Evolutionary conservation across 2,888 invertebrate species (phyloP), one percentile per base, ranked within the genome.

Genomic region (Sylvicola cinctus): DNA sequence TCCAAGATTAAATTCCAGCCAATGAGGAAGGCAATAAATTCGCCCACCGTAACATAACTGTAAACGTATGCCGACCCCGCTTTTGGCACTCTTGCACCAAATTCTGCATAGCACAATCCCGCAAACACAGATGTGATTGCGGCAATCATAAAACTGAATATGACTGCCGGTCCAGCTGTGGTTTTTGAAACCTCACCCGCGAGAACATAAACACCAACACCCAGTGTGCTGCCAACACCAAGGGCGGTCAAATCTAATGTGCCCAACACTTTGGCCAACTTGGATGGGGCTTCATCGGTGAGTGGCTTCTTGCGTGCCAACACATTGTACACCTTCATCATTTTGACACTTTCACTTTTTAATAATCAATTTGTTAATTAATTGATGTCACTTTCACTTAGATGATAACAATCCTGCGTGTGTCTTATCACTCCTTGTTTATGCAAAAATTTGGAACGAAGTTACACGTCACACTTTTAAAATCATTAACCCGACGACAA

Each of bases 1-100:
- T 87, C 87, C 33, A 88, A 60, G 43, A 90, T 81, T 33, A 91
- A 69, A 55, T 90, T 90, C 91, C 91, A 91, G 13, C 90, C 90
- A 45, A 90, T 87, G 31, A 83, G 63, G 54, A 90, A 90, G 0
- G 88, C 90, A 36, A 83, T 70, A 48, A 88, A 76, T 60, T 91
- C 90, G 2, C 90, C 90, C 36, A 90, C 76, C 33, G 85, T 81
- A 13, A 90, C 88, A 52, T 90, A 91, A 50, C 84, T 87, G 64
- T 91, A 91, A 5, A 88, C 73, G 48, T 91, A 91, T 0, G 90
- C 91, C 0, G 87, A 88, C 4, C 91, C 88, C 1, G 87, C 87
- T 48, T 77, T 78, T 0, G 88, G 88, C 2, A 87, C 85, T 38
- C 84, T 62, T 0, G 84, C 80, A 1, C 85, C 88, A 52, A 88